Conservation (phyloP, 1,140 invertebrate species). For the Musca domestica region DNA sequence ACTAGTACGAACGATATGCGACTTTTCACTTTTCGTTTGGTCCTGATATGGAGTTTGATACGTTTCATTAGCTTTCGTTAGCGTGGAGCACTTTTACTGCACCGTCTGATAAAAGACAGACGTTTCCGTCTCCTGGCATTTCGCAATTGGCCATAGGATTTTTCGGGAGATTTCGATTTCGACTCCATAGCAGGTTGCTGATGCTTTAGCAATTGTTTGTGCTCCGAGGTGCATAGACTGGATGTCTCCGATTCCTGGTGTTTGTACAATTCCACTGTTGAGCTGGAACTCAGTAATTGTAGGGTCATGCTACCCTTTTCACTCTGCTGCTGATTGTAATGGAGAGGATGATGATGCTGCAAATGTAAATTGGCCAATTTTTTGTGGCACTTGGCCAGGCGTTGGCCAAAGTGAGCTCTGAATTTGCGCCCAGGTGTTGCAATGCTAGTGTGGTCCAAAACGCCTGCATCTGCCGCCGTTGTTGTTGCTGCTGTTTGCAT, state of each 20-base stretch:
- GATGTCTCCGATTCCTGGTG: constrained; percentile 18
- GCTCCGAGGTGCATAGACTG: constrained; percentile 6
- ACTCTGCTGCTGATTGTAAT: not conserved
- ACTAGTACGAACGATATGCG: too few species aligned
- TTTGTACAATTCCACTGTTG: constrained; percentile 12
- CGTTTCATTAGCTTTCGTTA: not conserved
- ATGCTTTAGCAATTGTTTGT: constrained; percentile 8
- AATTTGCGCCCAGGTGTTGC: not conserved
- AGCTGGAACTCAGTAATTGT: constrained; percentile 8
- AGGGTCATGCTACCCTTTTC: not conserved
- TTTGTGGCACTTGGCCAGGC: constrained; percentile 22
- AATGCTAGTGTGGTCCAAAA: not conserved
- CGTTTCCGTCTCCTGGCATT: constrained; percentile 22
- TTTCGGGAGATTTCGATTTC: constrained; percentile 2
- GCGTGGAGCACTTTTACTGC: constrained; percentile 25
- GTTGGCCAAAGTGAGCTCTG: constrained; percentile 5
- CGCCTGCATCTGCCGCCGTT: not conserved
- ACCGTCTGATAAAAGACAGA: constrained; percentile 16
- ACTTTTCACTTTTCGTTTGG: too few species aligned
- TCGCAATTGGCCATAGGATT: not conserved
- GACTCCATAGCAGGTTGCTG: not conserved
- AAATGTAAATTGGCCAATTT: constrained; percentile 25
- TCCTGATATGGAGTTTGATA: too few species aligned
- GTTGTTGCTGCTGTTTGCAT: not conserved
- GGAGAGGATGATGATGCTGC: not conserved